Evolutionary conservation across 1,140 invertebrate genomes (phyloP), one percentile per base, ranked within the genome.

Genomic region (Diuraphis noxia): DNA sequence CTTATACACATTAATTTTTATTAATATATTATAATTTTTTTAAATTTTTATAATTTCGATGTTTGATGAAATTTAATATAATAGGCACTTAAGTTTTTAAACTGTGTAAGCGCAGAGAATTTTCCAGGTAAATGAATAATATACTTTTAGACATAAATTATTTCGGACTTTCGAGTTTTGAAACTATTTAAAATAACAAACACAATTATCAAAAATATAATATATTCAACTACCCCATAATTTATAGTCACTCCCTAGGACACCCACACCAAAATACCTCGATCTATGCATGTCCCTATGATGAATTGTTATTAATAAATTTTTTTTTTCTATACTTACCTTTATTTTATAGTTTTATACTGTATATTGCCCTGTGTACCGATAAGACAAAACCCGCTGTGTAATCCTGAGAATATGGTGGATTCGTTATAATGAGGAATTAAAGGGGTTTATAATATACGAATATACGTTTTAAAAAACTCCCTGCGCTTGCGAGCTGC

Each of bases 361-460:
- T 63, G 10, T n/a, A 17, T 72, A 72, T 72, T 72, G 56, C 17
- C 56, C 56, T 17, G 56, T 72, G 19, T 79, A 21, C 34, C 79
- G 79, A 82, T 82, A 82, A 82, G 79, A 82, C 79, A 40, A 82
- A 82, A 82, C 36, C 21, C 79, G 36, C 38, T 40, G 36, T 40
- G 86, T 88, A 88, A 88, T 88, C 86, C 86, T 49, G 86, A 88
- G 86, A 88, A 88, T 88, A 88, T 56, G 86, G 38, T 52, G 23
- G n/a, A 56, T 36, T 56, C 49, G 46, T 19, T 88, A 38, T 88
- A 56, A 88, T 56, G 86, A 56, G 86, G 86, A 56, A 63, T 88
- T 88, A 52, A 52, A 56, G 34, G 49, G 36, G 38, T 36, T 56
- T 46, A 72, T 72, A n/a, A 72, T 72, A n/a, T n/a, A 72, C 30